These are phyloP conservation scores for Wiebesia pumilae DNA, from an alignment of 1,140 invertebrate species.

Conservation along the genomic window DNA sequence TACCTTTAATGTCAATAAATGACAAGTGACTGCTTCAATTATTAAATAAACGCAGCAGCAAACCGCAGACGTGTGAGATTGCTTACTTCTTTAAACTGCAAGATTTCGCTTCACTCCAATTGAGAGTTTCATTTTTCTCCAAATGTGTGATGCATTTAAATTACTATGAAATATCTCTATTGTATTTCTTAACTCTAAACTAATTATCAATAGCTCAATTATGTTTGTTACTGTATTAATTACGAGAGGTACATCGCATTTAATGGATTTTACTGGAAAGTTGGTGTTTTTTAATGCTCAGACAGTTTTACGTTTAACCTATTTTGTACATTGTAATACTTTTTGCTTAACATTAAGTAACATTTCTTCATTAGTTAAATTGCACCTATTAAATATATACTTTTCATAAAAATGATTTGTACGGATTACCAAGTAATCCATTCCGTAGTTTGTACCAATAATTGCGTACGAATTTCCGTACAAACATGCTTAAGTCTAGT, in stretches of 20 bases:
- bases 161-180: too few relatives aligned
- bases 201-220: background rate
- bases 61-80: background rate
- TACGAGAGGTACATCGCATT: background rate
- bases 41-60: background rate
- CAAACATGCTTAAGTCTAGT: background rate
- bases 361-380: too few relatives aligned
- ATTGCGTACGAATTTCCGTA: background rate
- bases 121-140: background rate
- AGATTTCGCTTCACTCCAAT: background rate
- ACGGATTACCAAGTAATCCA: background rate
- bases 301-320: background rate
- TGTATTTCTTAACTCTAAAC: background rate
- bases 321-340: background rate
- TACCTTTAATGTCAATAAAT: background rate
- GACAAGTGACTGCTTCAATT: background rate
- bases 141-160: too few relatives aligned
- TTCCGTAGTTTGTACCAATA: background rate
- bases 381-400: too few relatives aligned
- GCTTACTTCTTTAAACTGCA: background rate
- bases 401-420: background rate
- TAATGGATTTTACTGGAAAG: background rate
- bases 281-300: too few relatives aligned
- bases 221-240: background rate
- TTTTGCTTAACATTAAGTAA: background rate